These are phyloP conservation scores for Caerostris darwini DNA, from an alignment of 1,140 invertebrate genomes.

Conservation along the genomic window DNA sequence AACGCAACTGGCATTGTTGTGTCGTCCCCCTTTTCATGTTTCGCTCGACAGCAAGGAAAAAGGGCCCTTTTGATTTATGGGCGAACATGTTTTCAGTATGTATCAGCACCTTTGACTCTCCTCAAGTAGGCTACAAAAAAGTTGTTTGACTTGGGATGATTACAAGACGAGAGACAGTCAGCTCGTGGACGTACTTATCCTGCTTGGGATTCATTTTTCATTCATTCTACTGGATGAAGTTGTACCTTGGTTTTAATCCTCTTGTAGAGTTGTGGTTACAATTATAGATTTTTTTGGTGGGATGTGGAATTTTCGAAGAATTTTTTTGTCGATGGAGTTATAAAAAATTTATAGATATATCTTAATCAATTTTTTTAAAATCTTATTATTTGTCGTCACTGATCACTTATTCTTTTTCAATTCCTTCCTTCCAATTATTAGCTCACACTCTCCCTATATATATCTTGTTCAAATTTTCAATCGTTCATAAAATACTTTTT, in stretches of 20 bases:
- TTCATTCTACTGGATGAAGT: background rate
- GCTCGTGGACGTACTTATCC: constrained; percentile 8
- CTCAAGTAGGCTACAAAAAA: constrained; percentile 31
- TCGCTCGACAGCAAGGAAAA: constrained; percentile 40
- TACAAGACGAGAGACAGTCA: constrained; percentile 34
- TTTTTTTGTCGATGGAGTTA: no score
- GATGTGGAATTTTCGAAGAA: no score
- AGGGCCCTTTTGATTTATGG: constrained; percentile 62
- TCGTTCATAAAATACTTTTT: no score
- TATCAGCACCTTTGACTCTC: constrained; percentile 67
- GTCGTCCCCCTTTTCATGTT: background rate
- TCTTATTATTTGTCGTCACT: no score
- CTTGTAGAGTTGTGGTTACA: no score
- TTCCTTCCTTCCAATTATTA: no score
- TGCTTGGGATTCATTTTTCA: constrained; percentile 42
- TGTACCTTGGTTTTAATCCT: background rate
- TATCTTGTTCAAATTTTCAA: no score
- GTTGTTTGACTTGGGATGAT: constrained; percentile 22
- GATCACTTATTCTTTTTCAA: no score
- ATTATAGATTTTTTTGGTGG: no score
- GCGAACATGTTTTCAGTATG: constrained; percentile 63
- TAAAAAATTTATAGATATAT: no score
- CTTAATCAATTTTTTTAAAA: no score
- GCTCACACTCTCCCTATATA: no score
- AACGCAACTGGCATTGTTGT: constrained; percentile 62